Evolutionary conservation across 1,140 invertebrate species (phyloP).

Genomic region (Stenopsyche tienmushanensis): DNA sequence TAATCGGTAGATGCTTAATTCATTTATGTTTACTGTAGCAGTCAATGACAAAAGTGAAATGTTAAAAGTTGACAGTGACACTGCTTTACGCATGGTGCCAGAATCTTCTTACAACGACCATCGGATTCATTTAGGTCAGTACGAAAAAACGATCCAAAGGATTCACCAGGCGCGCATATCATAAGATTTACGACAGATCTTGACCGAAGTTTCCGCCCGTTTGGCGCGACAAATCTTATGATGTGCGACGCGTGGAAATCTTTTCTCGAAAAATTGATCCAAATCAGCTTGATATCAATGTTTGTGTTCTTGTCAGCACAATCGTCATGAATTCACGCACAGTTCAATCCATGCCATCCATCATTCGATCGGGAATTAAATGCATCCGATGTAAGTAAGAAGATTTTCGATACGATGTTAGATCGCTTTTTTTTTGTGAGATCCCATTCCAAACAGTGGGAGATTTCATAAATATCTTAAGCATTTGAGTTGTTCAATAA

Average conservation of each 20-base stretch:
- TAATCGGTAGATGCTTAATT: not conserved
- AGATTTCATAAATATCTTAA: too few relatives aligned
- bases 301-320: constrained; percentile 33
- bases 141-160: constrained; percentile 12
- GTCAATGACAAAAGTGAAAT: not conserved
- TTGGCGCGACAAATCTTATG: not conserved
- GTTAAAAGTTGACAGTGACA: not conserved
- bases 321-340: constrained; percentile 24
- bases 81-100: not conserved
- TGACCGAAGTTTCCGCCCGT: not conserved
- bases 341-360: constrained; percentile 27
- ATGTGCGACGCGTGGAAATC: not conserved
- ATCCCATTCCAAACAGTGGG: too few relatives aligned
- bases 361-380: constrained; percentile 18
- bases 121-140: constrained; percentile 42
- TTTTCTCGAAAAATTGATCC: not conserved
- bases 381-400: constrained; percentile 41
- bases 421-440: too few relatives aligned
- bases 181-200: not conserved
- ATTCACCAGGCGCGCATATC: too few relatives aligned
- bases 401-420: too few relatives aligned
- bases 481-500: too few relatives aligned
- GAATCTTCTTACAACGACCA: constrained; percentile 36
- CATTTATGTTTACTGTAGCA: not conserved
- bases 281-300: not conserved